phyloP scores from a whole-genome alignment of 2,113 vertebrate genomes.

The Lepus americanus region DNA sequence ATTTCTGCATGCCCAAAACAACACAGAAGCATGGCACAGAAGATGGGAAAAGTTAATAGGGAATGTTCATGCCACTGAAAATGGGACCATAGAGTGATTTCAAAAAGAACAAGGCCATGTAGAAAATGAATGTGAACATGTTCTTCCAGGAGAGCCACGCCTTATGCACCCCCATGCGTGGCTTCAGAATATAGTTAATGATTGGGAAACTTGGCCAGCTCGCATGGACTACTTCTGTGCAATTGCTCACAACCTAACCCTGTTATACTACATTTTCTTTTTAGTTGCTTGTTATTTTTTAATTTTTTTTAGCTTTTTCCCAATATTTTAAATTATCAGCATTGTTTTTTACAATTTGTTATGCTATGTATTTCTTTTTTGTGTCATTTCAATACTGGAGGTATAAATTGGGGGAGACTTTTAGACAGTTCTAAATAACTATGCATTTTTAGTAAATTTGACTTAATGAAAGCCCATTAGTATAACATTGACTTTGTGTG shows the following conservation, averaged over 20 bases:
- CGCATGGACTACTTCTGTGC: neutral
- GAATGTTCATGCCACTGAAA: neutral
- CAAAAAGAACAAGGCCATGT: neutral
- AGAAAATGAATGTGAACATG: conserved; percentile 2
- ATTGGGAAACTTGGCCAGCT: neutral
- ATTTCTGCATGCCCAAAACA: neutral
- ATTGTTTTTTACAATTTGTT: neutral
- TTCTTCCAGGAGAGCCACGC: neutral
- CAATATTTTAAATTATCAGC: neutral
- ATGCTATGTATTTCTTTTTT: neutral
- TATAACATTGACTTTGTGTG: neutral
- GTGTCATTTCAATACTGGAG: neutral
- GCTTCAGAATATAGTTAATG: neutral
- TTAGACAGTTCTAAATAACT: neutral
- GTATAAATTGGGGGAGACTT: neutral
- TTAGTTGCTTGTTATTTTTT: neutral
- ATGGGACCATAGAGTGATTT: neutral
- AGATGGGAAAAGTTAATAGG: neutral
- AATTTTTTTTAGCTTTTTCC: neutral
- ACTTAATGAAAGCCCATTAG: neutral
- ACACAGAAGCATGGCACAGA: neutral
- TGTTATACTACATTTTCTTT: neutral
- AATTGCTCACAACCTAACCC: neutral
- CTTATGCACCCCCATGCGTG: neutral
- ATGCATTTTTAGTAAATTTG: neutral